Evolutionary conservation across 2,888 invertebrate genomes (phyloP).

Genomic region (Brachyptera risi): DNA sequence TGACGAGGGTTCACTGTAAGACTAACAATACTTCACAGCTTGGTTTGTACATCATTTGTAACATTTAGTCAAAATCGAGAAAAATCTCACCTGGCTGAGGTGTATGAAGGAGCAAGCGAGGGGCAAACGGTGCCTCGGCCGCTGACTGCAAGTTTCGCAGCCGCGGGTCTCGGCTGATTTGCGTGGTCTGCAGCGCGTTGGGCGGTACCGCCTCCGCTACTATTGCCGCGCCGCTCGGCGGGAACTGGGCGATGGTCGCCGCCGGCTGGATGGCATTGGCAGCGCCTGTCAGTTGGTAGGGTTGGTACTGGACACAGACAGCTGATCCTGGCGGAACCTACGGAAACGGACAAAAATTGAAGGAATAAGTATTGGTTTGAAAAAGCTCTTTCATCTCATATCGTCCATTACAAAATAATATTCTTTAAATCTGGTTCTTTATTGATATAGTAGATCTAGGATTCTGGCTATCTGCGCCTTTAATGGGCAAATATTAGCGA

Average conservation of each 20-base stretch:
- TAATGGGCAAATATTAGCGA: too few relatives aligned
- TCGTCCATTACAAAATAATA: too few relatives aligned
- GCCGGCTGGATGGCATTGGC: conserved; percentile 38
- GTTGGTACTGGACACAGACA: conserved; percentile 42
- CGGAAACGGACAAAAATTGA: too few relatives aligned
- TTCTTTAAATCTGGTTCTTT: too few relatives aligned
- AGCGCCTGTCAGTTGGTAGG: conserved; percentile 39
- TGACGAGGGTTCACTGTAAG: too few relatives aligned
- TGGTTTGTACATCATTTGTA: too few relatives aligned
- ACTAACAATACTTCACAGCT: too few relatives aligned
- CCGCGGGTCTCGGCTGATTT: conserved; percentile 36
- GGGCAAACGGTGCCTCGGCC: conserved; percentile 38
- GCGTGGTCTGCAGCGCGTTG: conserved; percentile 36
- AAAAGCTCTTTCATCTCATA: too few relatives aligned
- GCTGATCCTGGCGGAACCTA: conserved; percentile 31
- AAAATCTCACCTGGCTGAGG: conserved; percentile 40
- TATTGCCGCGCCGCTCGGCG: conserved; percentile 29
- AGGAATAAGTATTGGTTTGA: too few relatives aligned
- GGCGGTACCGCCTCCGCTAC: neutral
- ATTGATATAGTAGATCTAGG: too few relatives aligned
- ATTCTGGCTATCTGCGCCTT: too few relatives aligned
- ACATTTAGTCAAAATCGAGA: too few relatives aligned
- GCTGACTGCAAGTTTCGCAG: conserved; percentile 38
- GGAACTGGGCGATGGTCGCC: conserved; percentile 38
- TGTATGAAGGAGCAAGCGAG: conserved; percentile 40